phyloP scores from a whole-genome alignment of 1,140 invertebrate genomes.

The Drosophila erecta region DNA sequence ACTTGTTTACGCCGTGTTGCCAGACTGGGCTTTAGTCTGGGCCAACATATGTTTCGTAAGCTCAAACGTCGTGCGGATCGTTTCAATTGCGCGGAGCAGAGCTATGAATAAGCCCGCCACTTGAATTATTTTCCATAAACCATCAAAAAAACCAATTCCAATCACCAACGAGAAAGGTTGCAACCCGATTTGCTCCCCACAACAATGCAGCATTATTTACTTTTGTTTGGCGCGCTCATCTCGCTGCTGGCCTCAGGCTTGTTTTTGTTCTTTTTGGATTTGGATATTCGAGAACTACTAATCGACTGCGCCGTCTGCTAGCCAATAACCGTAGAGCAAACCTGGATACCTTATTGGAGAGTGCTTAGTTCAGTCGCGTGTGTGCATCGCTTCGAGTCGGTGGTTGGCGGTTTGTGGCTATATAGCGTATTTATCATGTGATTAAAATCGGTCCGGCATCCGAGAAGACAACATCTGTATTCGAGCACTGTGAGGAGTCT shows the following conservation, averaged over 20 bases:
- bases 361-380: constrained; percentile 66
- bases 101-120: constrained; percentile 47
- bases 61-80: constrained; percentile 39
- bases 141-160: constrained; percentile 18
- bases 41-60: constrained; percentile 37
- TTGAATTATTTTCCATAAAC: constrained; percentile 29
- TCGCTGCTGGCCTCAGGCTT: constrained; percentile 64
- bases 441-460: constrained; percentile 42
- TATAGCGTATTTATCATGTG: constrained; percentile 47
- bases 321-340: too few relatives aligned
- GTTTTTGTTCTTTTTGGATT: constrained; percentile 33
- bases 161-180: constrained; percentile 12
- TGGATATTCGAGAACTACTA: too few relatives aligned
- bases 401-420: constrained; percentile 35
- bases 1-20: too few relatives aligned
- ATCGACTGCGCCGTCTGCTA: too few relatives aligned
- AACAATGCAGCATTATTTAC: constrained; percentile 70
- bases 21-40: too few relatives aligned
- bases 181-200: constrained; percentile 39
- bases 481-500: constrained; percentile 1
- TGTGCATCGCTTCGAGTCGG: constrained; percentile 69
- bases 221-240: constrained; percentile 57
- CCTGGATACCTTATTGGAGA: too few relatives aligned
- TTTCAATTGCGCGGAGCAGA: constrained; percentile 61
- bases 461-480: constrained; percentile 52